Evolutionary conservation across 2,888 invertebrate genomes (phyloP).

Genomic region (Drosophila histrio): DNA sequence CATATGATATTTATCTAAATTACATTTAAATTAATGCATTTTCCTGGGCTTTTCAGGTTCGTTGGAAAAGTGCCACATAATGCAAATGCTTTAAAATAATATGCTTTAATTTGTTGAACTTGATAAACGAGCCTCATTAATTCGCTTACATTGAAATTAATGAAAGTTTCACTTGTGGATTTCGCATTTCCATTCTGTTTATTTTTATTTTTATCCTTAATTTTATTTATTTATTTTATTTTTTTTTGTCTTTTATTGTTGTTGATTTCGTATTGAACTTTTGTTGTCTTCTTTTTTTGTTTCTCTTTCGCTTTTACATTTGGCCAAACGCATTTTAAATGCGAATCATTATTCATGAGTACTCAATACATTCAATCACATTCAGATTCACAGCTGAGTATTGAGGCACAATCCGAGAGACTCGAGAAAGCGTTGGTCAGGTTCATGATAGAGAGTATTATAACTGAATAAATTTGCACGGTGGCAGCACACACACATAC

Average conservation of each 20-base stretch:
- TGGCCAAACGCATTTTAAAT: constrained; percentile 31
- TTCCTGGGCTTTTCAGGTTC: neutral
- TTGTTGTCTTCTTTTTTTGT: neutral
- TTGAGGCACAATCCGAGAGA: neutral
- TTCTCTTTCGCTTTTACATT: constrained; percentile 7
- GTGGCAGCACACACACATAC: constrained; percentile 17
- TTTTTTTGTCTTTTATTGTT: neutral
- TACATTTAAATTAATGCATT: neutral
- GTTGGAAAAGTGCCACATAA: neutral
- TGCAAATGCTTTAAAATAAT: constrained; percentile 1
- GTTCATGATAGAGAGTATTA: constrained; percentile 50
- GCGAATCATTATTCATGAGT: constrained; percentile 37
- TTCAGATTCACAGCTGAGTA: neutral
- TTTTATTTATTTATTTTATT: constrained; percentile 3
- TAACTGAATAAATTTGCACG: constrained; percentile 58
- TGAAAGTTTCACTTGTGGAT: constrained; percentile 23
- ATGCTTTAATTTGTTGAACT: neutral
- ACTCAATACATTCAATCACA: constrained; percentile 13
- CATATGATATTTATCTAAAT: neutral
- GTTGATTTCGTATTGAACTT: neutral
- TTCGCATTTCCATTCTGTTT: constrained; percentile 10
- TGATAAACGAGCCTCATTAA: constrained; percentile 25
- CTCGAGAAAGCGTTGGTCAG: constrained; percentile 20
- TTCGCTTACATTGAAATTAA: constrained; percentile 30
- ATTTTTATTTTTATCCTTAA: constrained; percentile 4